A percentile compares a stretch with the other conserved stretches of the same genome.
Conservation (phyloP, 2,797 vertebrate genomes). For the Amphiprion clarkii region DNA sequence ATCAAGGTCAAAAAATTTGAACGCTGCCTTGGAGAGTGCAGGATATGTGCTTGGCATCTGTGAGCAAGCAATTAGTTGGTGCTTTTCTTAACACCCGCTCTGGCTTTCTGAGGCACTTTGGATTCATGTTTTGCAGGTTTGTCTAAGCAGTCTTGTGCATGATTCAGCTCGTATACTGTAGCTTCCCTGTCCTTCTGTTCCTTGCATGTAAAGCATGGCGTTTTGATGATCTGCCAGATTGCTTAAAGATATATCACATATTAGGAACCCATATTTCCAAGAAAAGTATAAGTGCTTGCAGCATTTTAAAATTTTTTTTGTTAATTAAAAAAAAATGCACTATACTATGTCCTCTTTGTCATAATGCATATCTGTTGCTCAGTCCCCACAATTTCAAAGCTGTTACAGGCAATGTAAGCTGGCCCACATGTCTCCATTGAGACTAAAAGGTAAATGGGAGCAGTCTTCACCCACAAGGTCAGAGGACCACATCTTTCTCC, state of each 20-base stretch:
- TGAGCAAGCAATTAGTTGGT: constrained; percentile 74
- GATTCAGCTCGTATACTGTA: constrained; percentile 46
- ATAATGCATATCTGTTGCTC: constrained; percentile 39
- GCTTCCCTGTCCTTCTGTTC: constrained; percentile 38
- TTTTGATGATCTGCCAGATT: constrained; percentile 50
- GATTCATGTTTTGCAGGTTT: constrained; percentile 65
- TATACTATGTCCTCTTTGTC: constrained; percentile 4
- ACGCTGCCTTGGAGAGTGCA: constrained; percentile 55
- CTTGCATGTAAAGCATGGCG: constrained; percentile 17
- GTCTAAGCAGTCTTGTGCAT: constrained; percentile 50
- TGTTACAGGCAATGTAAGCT: constrained; percentile 16
- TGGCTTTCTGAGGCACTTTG: constrained; percentile 64
- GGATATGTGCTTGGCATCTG: constrained; percentile 63
- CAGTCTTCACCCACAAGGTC: constrained; percentile 39
- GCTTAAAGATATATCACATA: constrained; percentile 36
- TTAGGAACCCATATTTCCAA: constrained; percentile 16
- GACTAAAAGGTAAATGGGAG: constrained; percentile 59
- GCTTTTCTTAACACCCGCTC: constrained; percentile 66
- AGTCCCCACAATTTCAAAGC: constrained; percentile 43
- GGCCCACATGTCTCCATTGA: constrained; percentile 35
- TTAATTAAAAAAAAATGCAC: neutral
- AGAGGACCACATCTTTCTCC: constrained; percentile 20
- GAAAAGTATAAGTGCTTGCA: neutral
- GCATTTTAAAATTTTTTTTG: neutral
- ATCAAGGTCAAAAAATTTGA: constrained; percentile 85